Percentiles rank a stretch among this genome's conserved stretches.
Evolutionary conservation across 2,113 vertebrate species (phyloP).

Genomic region (Bubo scandiacus): DNA sequence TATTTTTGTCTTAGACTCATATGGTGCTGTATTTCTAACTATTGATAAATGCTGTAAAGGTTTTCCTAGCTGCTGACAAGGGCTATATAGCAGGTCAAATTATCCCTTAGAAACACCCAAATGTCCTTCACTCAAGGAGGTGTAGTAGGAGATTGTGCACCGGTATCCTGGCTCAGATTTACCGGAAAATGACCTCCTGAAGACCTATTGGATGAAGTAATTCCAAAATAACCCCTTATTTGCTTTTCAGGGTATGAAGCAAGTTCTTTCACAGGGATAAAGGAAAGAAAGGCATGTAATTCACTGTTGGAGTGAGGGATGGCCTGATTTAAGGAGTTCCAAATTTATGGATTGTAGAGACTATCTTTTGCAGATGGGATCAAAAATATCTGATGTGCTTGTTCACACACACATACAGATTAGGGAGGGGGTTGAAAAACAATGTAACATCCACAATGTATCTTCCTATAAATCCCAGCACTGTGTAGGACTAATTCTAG

Average conservation of each 20-base stretch:
- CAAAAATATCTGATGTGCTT: background rate
- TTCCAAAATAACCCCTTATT: background rate
- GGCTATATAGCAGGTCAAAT: background rate
- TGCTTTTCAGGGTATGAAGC: background rate
- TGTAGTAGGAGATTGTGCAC: background rate
- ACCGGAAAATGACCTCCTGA: background rate
- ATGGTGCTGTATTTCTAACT: background rate
- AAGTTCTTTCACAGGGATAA: background rate
- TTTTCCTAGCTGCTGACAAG: background rate
- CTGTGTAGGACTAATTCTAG: background rate
- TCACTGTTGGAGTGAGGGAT: background rate
- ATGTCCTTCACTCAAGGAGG: background rate
- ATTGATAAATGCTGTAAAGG: background rate
- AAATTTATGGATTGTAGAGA: background rate
- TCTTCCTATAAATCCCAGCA: background rate
- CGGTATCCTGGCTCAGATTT: background rate
- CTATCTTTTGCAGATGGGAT: background rate
- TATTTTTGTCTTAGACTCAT: background rate
- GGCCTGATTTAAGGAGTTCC: background rate
- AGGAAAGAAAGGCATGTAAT: background rate
- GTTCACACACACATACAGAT: background rate
- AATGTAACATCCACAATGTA: background rate
- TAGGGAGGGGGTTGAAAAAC: background rate
- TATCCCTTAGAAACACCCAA: background rate
- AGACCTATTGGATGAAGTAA: background rate